Conservation (phyloP, 2,888 invertebrate genomes). For the Drosophila macrospina region DNA sequence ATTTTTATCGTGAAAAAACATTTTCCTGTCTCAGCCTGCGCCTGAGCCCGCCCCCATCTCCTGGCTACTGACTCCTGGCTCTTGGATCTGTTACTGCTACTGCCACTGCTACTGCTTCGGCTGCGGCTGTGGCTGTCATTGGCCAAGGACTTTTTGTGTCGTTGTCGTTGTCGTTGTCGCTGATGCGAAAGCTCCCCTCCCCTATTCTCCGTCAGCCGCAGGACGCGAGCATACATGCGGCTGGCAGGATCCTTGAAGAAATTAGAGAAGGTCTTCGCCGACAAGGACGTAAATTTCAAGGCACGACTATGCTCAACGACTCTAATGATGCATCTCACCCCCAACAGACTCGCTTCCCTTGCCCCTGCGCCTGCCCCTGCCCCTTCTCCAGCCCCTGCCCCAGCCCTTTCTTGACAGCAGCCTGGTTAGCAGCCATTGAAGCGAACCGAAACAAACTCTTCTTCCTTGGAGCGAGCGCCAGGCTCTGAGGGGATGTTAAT, state of each 20-base stretch:
- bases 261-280: conserved; percentile 75
- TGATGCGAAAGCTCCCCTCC: conserved; percentile 48
- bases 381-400: conserved; percentile 8
- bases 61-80: conserved; percentile 36
- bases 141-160: conserved; percentile 83
- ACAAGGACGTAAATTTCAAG: conserved; percentile 74
- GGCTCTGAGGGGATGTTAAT: conserved; percentile 68
- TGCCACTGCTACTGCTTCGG: conserved; percentile 50
- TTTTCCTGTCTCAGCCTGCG: conserved; percentile 84
- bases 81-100: conserved; percentile 38
- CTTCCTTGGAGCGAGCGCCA: conserved; percentile 23
- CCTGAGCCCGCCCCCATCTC: conserved; percentile 55
- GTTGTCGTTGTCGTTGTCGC: conserved; percentile 76
- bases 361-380: not conserved
- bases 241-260: conserved; percentile 72
- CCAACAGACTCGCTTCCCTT: conserved; percentile 10
- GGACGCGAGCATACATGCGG: conserved; percentile 54
- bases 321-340: conserved; percentile 82
- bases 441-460: conserved; percentile 68
- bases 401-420: conserved; percentile 5
- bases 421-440: conserved; percentile 74
- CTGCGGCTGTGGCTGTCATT: conserved; percentile 77
- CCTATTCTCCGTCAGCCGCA: conserved; percentile 7
- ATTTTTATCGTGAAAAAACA: conserved; percentile 86
- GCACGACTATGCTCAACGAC: conserved; percentile 72